A percentile compares a stretch with the other conserved stretches of the same genome.
Conservation (phyloP, 1,140 invertebrate species). For the Papilio dardanus region DNA sequence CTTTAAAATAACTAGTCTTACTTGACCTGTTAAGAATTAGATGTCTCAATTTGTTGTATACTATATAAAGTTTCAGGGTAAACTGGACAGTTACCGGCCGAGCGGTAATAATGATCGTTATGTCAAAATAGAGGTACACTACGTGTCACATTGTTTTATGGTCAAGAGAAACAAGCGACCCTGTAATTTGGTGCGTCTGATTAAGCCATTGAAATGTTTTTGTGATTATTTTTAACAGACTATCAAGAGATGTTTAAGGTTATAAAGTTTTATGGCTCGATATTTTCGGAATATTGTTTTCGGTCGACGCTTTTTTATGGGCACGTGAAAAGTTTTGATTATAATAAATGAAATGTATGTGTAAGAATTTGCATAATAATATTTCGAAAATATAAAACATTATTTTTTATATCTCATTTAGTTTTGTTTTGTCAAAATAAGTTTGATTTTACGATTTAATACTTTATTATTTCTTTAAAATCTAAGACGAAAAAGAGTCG, state of each 20-base stretch:
- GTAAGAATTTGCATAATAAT: constrained; percentile 9
- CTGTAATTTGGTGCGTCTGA: constrained; percentile 37
- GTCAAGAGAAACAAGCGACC: constrained; percentile 32
- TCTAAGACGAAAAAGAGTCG: background rate
- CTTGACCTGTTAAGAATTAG: constrained; percentile 10
- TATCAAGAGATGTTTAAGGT: constrained; percentile 35
- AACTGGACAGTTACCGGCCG: constrained; percentile 17
- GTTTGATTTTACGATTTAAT: too few species aligned
- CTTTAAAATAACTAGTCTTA: constrained; percentile 31
- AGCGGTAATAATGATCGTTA: constrained; percentile 32
- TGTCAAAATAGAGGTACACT: constrained; percentile 37
- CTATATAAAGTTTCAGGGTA: constrained; percentile 14
- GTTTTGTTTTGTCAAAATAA: background rate
- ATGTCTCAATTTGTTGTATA: background rate
- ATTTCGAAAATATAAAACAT: background rate
- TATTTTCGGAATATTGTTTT: constrained; percentile 32
- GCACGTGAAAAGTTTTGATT: constrained; percentile 13
- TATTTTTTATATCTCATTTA: background rate
- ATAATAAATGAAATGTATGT: constrained; percentile 9
- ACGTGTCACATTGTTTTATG: constrained; percentile 38
- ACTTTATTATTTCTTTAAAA: too few species aligned
- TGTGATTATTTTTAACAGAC: constrained; percentile 36
- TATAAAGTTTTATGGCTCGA: constrained; percentile 33
- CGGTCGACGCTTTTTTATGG: constrained; percentile 11
- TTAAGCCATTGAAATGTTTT: constrained; percentile 39